Conservation (phyloP, 2,113 vertebrate species). For the Xiphias gladius region DNA sequence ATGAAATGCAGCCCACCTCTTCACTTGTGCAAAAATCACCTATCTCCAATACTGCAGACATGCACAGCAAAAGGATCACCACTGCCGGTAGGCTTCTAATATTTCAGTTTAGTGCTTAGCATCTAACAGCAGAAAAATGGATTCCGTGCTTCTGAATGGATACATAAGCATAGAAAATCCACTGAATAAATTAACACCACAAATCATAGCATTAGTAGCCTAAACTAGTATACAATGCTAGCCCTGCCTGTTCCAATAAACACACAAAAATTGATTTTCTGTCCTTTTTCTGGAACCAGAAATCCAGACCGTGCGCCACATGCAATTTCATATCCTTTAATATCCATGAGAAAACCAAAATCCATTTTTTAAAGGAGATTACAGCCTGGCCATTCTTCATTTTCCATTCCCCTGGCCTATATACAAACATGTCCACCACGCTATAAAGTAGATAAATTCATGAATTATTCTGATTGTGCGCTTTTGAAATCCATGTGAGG, state of each 20-base stretch:
- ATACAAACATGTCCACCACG: not conserved
- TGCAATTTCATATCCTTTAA: not conserved
- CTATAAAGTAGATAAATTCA: not conserved
- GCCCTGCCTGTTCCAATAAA: not conserved
- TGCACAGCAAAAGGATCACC: conserved; percentile 15
- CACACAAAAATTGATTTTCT: not conserved
- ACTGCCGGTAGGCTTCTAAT: not conserved
- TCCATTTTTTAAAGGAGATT: not conserved
- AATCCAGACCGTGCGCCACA: not conserved
- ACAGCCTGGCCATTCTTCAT: not conserved
- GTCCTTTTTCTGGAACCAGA: not conserved
- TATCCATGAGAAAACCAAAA: not conserved
- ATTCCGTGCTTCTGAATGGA: not conserved
- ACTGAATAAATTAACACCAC: not conserved
- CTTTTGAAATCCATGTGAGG: conserved; percentile 17
- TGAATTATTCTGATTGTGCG: conserved; percentile 17
- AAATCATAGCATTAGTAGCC: conserved; percentile 1
- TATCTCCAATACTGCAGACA: not conserved
- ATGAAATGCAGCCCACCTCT: not conserved
- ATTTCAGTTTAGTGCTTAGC: not conserved
- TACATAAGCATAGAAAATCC: not conserved
- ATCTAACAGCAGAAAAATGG: not conserved
- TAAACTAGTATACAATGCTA: not conserved
- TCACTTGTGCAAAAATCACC: not conserved
- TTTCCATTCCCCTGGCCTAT: not conserved